phyloP scores from a whole-genome alignment of 30 jellyfish, hydroid and myxozoan genomes.

The Hydractinia echinata region DNA sequence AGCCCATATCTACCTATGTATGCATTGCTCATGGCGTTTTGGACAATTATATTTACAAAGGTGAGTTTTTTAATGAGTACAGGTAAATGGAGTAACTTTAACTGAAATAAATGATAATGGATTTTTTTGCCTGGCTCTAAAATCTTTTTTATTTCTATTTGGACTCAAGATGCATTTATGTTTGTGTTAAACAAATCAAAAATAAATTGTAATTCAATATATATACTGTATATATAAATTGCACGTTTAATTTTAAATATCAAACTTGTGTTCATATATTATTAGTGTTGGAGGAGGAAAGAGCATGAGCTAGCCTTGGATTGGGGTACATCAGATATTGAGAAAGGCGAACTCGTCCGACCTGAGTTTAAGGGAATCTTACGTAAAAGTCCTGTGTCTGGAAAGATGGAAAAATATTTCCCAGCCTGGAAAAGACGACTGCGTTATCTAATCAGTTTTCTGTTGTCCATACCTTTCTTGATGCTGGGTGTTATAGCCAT shows the following conservation, averaged over 20 bases:
- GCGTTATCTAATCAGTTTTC: constrained; percentile 55
- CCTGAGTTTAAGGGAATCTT: constrained; percentile 77
- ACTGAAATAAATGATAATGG: no score
- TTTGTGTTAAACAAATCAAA: no score
- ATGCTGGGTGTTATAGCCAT: constrained; percentile 78
- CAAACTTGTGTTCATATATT: not conserved
- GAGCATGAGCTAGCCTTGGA: constrained; percentile 73
- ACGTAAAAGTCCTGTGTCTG: constrained; percentile 73
- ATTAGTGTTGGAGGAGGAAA: constrained; percentile 77
- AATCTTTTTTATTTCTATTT: no score
- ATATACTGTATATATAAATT: no score
- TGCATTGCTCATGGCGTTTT: constrained; percentile 89
- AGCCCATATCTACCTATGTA: constrained; percentile 89
- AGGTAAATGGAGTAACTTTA: no score
- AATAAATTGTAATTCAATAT: no score
- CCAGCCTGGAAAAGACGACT: constrained; percentile 81
- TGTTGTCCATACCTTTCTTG: constrained; percentile 69
- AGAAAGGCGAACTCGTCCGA: constrained; percentile 59
- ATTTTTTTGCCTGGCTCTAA: no score
- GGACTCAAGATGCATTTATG: no score
- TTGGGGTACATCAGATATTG: constrained; percentile 73
- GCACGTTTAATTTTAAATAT: not conserved
- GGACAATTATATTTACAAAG: constrained; percentile 88
- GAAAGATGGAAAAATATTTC: constrained; percentile 63
- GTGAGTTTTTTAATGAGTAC: constrained; percentile 22